Evolutionary conservation across 2,888 invertebrate genomes (phyloP), one percentile per base, ranked within the genome.

Genomic region (Diloba caeruleocephala): DNA sequence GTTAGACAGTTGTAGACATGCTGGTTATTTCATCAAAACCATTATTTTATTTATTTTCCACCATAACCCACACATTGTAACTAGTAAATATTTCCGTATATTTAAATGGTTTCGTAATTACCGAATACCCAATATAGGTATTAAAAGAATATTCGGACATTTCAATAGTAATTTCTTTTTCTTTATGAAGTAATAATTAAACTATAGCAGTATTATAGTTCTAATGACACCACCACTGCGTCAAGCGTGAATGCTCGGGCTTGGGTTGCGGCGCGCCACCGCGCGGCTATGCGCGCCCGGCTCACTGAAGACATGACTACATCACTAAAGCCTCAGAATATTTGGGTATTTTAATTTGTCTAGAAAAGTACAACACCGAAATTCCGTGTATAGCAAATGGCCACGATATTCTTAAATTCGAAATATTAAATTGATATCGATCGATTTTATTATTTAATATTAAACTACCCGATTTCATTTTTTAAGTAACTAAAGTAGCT

Each of bases 231-330:
- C 81, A 82, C 84, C 77, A 74, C 84, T 81, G 78, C 89, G 91
- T 88, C 90, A 86, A 89, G 92, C 92, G 92, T 90, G 92, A 92
- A 92, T 92, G 92, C 87, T 90, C 91, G 92, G 92, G 92, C 92
- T 92, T 92, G 90, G 92, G 92, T 91, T 89, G 85, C 72, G 92
- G 91, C 81, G 79, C 77, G 73, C 74, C 41, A 44, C 44, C 49
- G 78, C 72, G 70, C 73, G 62, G 55, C 12, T 5, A 13, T 21
- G 34, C 56, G 56, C 57, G 58, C 44, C 39, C 56, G 53, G 19
- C 55, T 46, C 54, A 54, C 56, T 52, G 51, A 52, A n/a, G 25
- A 8, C 4, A 38, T 26, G 34, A 36, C 15, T 49, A 57, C 58
- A 58, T 56, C 61, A 60, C 61, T 39, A 42, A 23, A 37, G 1